Percentiles rank a stretch among this genome's conserved stretches.
Evolutionary conservation across 2,888 invertebrate genomes (phyloP).

Genomic region (Xanthia togata): DNA sequence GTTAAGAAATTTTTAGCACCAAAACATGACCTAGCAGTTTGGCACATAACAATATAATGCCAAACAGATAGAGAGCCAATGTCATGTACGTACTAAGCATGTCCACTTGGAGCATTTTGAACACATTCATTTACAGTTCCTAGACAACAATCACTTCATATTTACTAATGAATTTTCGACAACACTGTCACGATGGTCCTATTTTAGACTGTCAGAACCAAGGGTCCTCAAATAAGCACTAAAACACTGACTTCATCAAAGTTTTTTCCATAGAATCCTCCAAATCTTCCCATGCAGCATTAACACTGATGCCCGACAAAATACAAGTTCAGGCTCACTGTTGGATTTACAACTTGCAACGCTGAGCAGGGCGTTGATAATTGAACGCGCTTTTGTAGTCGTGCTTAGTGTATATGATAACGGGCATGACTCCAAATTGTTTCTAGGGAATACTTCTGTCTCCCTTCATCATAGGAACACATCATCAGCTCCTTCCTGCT

Average conservation of each 20-base stretch:
- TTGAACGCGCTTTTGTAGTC: not conserved
- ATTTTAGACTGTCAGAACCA: not conserved
- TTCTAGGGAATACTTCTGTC: not conserved
- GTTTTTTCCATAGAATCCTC: not conserved
- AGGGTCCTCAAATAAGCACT: not conserved
- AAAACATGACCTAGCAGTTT: not conserved
- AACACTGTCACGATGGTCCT: not conserved
- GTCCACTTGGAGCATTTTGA: constrained; percentile 4
- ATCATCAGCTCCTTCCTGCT: constrained; percentile 77
- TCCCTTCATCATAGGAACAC: constrained; percentile 38
- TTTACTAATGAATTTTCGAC: not conserved
- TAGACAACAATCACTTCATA: not conserved
- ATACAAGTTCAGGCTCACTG: not conserved
- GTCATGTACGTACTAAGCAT: not conserved
- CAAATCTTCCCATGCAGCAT: not conserved
- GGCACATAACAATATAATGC: not conserved
- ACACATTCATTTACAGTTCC: not conserved
- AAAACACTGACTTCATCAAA: not conserved
- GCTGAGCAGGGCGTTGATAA: not conserved
- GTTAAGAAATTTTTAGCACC: not conserved
- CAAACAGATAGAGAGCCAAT: not conserved
- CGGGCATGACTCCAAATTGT: not conserved
- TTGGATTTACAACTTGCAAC: not conserved
- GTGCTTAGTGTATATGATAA: not conserved
- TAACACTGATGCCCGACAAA: not conserved